A percentile compares a stretch with the other conserved stretches of the same genome.
Conservation (phyloP, 1,140 invertebrate species). For the Chionoecetes opilio region DNA sequence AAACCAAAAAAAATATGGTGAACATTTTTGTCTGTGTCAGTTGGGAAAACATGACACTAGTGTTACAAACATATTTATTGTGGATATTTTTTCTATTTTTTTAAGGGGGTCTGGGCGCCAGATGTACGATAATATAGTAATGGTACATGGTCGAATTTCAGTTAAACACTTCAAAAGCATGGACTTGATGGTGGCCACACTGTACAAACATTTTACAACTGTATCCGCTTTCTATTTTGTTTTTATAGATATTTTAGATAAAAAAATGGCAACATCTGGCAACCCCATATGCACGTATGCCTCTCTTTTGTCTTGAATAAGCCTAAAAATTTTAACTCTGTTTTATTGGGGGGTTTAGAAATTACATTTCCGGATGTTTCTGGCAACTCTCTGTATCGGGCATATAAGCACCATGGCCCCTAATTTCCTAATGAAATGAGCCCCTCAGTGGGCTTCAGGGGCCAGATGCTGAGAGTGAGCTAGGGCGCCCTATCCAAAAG, state of each 20-base stretch:
- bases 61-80: no score
- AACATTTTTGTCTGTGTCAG: no score
- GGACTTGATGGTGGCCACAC: neutral
- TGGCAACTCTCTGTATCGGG: neutral
- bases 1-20: no score
- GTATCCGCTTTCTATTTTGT: neutral
- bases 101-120: no score
- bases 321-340: neutral
- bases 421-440: no score
- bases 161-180: neutral
- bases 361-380: neutral
- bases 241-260: neutral
- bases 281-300: neutral
- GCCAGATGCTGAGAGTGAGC: no score
- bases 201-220: neutral
- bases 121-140: neutral
- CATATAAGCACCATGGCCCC: neutral
- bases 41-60: no score
- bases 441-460: no score
- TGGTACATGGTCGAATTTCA: neutral
- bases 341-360: neutral
- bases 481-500: no score
- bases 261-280: neutral
- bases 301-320: neutral
- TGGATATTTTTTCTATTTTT: no score